Evolutionary conservation across 2,797 vertebrate genomes (phyloP).

Genomic region (Etheostoma nigrum): DNA sequence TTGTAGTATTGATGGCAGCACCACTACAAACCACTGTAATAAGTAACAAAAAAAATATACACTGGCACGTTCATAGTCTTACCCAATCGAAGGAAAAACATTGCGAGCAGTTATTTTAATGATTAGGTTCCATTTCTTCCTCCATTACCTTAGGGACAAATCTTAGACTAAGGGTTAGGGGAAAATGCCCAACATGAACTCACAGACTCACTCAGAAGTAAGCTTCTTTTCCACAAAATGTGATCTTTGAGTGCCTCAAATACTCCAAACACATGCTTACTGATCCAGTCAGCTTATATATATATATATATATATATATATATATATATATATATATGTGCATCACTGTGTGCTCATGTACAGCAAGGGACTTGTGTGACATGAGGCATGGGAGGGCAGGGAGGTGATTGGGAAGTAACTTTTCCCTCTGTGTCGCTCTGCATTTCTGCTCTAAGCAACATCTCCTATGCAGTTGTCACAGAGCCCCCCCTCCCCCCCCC

Average conservation of each 20-base stretch:
- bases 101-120: conserved; percentile 37
- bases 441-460: conserved; percentile 66
- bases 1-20: not conserved
- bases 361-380: conserved; percentile 4
- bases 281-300: not conserved
- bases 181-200: conserved; percentile 5
- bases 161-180: conserved; percentile 3
- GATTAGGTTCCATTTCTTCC: conserved; percentile 36
- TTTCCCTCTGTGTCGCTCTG: conserved; percentile 43
- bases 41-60: conserved; percentile 24
- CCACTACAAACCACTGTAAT: not conserved
- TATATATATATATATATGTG: not conserved
- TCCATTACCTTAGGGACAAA: conserved; percentile 40
- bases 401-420: conserved; percentile 35
- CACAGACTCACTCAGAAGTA: conserved; percentile 1
- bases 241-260: conserved; percentile 1
- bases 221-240: not conserved
- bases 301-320: too few relatives aligned
- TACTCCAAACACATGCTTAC: not conserved
- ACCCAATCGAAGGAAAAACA: conserved; percentile 20
- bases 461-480: conserved; percentile 77
- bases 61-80: conserved; percentile 21
- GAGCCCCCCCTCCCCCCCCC: conserved; percentile 63
- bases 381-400: conserved; percentile 15
- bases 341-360: not conserved